Base-by-base conservation (phyloP, 2,113 vertebrate genomes). In the Nycticryphes semicollaris region DNA sequence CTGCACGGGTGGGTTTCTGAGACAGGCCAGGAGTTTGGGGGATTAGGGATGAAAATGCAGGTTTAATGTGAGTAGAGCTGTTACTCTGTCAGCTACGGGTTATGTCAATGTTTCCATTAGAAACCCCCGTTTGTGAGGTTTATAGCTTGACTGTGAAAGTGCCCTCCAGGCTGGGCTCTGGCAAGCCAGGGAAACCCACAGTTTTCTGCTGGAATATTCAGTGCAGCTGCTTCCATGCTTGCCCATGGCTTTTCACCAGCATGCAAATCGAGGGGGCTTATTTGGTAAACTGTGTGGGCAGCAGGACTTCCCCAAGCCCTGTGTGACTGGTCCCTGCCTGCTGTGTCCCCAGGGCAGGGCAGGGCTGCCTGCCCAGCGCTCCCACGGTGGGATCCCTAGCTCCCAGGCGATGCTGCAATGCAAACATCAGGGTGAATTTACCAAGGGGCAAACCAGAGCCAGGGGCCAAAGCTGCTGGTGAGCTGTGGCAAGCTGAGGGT, bases 21-120 rank as follows among this genome's bases (percentile, higher is more conserved):
- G 68, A 79, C 48, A 69, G 45, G 45, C 70, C 70, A 62, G 84
- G 81, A 89, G 81, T 88, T 53, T 48, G 30, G 66, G 89, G 80
- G 84, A 91, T 84, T 91, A 90, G 60, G 73, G 76, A 56, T 19
- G 33, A 96, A 94, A 92, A 95, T 10, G 14, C 37, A 89, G 81
- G 94, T 63, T 93, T 94, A 93, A 95, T 17, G 7, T 72, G 84
- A 94, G 84, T 5, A 21, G 95, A 94, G 94, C 93, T 77, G 95
- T 70, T 53, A 47, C 97, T 97, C 90, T 53, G n/a, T 92, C 95
- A 94, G 96, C 96, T 82, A 94, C 88, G 91, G 95, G 96, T 97
- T 97, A 94, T 97, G 97, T 97, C 98, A 97, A 89, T 97, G 94
- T 98, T 98, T 98, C 98, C 98, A 97, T 93, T 96, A 96, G 97